Evolutionary conservation across 1,140 invertebrate species (phyloP).

Genomic region (Liolophura sinensis): DNA sequence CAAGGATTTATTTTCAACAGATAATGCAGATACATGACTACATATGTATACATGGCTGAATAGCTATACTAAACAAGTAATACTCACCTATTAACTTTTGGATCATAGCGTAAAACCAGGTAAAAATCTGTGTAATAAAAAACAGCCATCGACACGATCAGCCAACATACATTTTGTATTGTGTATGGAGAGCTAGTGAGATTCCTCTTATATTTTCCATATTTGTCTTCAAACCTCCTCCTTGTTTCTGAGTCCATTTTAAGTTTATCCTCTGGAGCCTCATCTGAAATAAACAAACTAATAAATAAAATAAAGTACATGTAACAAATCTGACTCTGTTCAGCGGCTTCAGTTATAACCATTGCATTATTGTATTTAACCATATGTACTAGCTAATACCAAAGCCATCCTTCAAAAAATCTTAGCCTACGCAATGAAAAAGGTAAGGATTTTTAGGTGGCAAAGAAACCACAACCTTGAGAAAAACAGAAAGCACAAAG

Average conservation of each 20-base stretch:
- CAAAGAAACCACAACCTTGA: no score
- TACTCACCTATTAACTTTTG: conserved; percentile 41
- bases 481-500: no score
- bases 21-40: no score
- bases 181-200: conserved; percentile 33
- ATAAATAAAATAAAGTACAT: conserved; percentile 9
- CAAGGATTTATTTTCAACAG: no score
- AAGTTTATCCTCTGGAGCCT: conserved; percentile 9
- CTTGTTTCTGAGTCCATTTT: conserved; percentile 26
- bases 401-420: background rate
- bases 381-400: background rate
- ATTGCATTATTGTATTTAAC: background rate
- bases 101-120: conserved; percentile 36
- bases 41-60: no score
- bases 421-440: no score
- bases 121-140: conserved; percentile 50
- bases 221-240: conserved; percentile 31
- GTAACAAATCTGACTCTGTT: conserved; percentile 4
- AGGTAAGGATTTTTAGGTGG: no score
- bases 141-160: conserved; percentile 37
- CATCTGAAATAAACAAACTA: conserved; percentile 16
- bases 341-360: background rate
- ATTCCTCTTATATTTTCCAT: conserved; percentile 27
- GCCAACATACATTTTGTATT: conserved; percentile 44
- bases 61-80: no score